phyloP scores from a whole-genome alignment of 2,113 vertebrate species.

The Onychostoma macrolepis region DNA sequence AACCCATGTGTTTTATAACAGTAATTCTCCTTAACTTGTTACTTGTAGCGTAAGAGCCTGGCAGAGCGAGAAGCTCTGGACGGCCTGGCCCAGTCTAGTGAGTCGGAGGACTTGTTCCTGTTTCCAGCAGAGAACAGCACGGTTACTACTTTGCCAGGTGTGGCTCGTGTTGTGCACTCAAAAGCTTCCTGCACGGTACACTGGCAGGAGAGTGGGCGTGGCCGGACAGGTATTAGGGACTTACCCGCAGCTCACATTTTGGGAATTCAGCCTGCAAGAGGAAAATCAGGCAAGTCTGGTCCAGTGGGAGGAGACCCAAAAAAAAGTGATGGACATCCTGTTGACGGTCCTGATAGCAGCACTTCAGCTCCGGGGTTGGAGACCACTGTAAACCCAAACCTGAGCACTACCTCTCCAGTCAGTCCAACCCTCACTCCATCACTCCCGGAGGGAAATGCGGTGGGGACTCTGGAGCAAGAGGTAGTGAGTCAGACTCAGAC shows the following conservation, averaged over 20 bases:
- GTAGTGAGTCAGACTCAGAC: slow-evolving; percentile 18
- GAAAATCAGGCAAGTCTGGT: slow-evolving; percentile 69
- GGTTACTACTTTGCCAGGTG: slow-evolving; percentile 85
- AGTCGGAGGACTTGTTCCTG: slow-evolving; percentile 85
- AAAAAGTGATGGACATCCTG: slow-evolving; percentile 60
- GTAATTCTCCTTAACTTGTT: slow-evolving; percentile 71
- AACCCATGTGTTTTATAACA: background rate
- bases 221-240: slow-evolving; percentile 86
- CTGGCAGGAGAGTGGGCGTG: slow-evolving; percentile 94
- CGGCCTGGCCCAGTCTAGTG: slow-evolving; percentile 66
- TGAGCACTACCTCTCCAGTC: slow-evolving; percentile 33
- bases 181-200: slow-evolving; percentile 97
- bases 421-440: slow-evolving; percentile 7
- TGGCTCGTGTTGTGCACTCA: slow-evolving; percentile 96
- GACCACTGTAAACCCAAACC: slow-evolving; percentile 40
- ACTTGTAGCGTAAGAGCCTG: slow-evolving; percentile 84
- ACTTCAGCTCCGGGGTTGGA: slow-evolving; percentile 57
- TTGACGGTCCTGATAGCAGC: slow-evolving; percentile 65
- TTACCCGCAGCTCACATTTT: slow-evolving; percentile 91
- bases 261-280: slow-evolving; percentile 81
- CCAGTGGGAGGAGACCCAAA: slow-evolving; percentile 69
- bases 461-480: slow-evolving; percentile 51
- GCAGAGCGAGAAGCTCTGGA: slow-evolving; percentile 84
- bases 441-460: slow-evolving; percentile 56
- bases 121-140: slow-evolving; percentile 91